A percentile compares a stretch with the other conserved stretches of the same genome.
These are phyloP conservation scores for Petrocephalus schoutedeni DNA, from an alignment of 2,797 vertebrate species.

Conservation along the genomic window DNA sequence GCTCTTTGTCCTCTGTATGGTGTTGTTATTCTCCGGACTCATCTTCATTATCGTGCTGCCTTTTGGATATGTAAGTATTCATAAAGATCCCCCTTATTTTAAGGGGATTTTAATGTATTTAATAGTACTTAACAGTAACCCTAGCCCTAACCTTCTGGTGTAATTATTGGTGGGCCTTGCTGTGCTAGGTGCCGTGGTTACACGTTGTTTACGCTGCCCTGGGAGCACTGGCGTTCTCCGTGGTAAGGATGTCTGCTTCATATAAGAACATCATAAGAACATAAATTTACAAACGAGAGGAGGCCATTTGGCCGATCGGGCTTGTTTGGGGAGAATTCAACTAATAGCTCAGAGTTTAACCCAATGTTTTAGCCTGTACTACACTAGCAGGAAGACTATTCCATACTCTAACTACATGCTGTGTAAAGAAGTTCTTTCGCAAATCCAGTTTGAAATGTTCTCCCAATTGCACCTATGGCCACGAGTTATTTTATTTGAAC, in stretches of 20 bases:
- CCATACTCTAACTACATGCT: no score
- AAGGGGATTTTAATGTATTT: background rate
- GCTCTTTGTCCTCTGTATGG: conserved; percentile 81
- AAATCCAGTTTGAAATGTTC: no score
- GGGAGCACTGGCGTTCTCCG: conserved; percentile 82
- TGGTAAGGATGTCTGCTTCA: conserved; percentile 65
- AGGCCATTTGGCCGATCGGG: no score
- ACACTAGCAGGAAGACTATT: no score
- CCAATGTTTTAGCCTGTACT: no score
- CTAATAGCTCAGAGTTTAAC: no score
- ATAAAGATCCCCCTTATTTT: background rate
- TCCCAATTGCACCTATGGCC: no score
- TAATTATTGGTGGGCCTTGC: conserved; percentile 35
- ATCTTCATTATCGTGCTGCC: conserved; percentile 75
- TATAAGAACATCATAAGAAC: background rate
- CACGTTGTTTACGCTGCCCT: conserved; percentile 75
- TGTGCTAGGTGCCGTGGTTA: conserved; percentile 80
- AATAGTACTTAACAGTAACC: background rate
- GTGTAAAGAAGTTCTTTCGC: no score
- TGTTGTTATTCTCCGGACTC: conserved; percentile 78
- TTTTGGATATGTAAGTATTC: conserved; percentile 82
- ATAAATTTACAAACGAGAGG: no score
- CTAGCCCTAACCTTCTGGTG: conserved; percentile 31
- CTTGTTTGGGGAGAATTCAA: no score
- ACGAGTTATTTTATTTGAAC: no score